Evolutionary conservation across 2,113 vertebrate species (phyloP).

Genomic region (Perognathus longimembris): DNA sequence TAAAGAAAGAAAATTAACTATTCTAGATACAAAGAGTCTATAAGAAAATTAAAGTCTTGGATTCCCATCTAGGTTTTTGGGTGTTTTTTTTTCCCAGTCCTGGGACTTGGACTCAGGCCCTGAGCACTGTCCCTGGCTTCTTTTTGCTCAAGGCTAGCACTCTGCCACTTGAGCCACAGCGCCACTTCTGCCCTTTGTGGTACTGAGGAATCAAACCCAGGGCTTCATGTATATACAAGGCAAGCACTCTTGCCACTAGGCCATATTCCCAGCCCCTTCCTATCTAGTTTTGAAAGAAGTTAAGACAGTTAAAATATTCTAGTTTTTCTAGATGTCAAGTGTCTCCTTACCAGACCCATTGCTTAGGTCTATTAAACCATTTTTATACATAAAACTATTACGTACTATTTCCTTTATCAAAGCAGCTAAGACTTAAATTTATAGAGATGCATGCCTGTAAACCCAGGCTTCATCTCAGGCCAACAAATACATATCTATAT

Average conservation of each 20-base stretch:
- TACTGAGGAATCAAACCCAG: too few relatives aligned
- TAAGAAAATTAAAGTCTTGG: background rate
- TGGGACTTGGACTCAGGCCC: too few relatives aligned
- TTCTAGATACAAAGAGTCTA: constrained; percentile 16
- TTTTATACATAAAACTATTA: background rate
- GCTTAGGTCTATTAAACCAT: background rate
- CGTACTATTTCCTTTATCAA: background rate
- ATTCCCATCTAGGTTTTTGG: too few relatives aligned
- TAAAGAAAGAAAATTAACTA: constrained; percentile 46
- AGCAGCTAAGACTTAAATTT: background rate
- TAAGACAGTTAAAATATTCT: background rate
- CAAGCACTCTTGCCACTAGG: too few relatives aligned
- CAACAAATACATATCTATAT: background rate
- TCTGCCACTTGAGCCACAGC: too few relatives aligned
- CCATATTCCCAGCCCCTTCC: too few relatives aligned
- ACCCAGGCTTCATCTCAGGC: background rate
- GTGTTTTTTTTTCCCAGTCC: too few relatives aligned
- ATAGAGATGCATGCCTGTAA: background rate
- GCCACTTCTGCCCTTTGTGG: too few relatives aligned
- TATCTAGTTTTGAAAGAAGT: background rate
- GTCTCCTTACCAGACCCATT: background rate
- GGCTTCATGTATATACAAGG: too few relatives aligned
- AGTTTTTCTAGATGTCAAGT: background rate
- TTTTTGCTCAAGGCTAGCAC: too few relatives aligned
- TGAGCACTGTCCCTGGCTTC: too few relatives aligned